Evolutionary conservation across 1,140 invertebrate species (phyloP).

Genomic region (Nylanderia fulva): DNA sequence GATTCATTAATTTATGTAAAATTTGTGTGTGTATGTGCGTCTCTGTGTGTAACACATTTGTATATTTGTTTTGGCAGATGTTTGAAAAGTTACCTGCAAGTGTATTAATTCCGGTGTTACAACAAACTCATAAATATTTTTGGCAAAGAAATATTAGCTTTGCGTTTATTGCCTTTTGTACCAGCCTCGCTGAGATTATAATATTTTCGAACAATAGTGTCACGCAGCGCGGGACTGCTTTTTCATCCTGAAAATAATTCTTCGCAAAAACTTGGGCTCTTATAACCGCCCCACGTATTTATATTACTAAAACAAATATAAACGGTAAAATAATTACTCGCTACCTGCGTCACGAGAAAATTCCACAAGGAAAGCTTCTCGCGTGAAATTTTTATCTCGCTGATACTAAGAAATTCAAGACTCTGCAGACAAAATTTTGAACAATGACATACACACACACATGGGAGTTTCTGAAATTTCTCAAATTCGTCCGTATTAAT

Average conservation of each 20-base stretch:
- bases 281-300: conserved; percentile 29
- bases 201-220: conserved; percentile 45
- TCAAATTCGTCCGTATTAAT: background rate
- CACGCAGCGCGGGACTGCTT: conserved; percentile 29
- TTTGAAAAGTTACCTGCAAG: conserved; percentile 9
- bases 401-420: background rate
- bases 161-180: conserved; percentile 30
- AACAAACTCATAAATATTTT: conserved; percentile 37
- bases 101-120: conserved; percentile 18
- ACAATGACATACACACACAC: background rate
- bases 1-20: conserved; percentile 4
- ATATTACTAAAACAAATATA: conserved; percentile 10
- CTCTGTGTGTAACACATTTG: no score
- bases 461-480: background rate
- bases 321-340: conserved; percentile 26
- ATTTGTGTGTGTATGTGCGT: background rate
- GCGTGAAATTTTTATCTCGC: conserved; percentile 5
- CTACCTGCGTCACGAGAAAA: background rate
- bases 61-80: background rate
- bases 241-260: conserved; percentile 46
- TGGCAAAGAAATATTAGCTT: conserved; percentile 52
- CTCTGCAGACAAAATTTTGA: background rate
- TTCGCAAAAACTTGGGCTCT: conserved; percentile 31
- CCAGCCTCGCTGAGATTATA: conserved; percentile 29
- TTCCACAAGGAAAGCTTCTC: background rate